Percentiles rank a stretch among this genome's conserved stretches.
phyloP scores from a whole-genome alignment of 2,888 invertebrate genomes.

The Octodonta nipae region DNA sequence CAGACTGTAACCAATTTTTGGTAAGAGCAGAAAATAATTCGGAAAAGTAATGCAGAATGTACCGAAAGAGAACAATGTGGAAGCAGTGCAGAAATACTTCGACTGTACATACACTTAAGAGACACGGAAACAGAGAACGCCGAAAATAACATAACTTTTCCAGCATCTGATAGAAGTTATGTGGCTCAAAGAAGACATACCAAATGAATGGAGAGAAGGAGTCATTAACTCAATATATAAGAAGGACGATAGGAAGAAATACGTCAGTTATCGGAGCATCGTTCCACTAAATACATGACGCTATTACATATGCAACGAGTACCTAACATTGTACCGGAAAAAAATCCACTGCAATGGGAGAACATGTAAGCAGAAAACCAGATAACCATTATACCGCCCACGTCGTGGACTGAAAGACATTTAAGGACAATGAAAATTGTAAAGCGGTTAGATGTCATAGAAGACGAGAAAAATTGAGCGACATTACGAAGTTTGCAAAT shows the following conservation, averaged over 20 bases:
- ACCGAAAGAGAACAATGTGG: neutral
- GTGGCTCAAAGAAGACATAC: neutral
- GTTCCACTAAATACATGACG: too few species aligned
- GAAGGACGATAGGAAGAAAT: neutral
- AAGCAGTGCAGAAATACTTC: neutral
- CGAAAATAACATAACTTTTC: too few species aligned
- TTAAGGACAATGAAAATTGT: too few species aligned
- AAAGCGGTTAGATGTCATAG: too few species aligned
- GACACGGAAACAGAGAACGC: too few species aligned
- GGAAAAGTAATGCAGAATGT: neutral
- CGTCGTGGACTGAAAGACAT: too few species aligned
- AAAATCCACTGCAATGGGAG: too few species aligned
- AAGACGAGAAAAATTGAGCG: too few species aligned
- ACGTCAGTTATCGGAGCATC: neutral
- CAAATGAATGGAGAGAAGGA: neutral
- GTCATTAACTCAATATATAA: neutral
- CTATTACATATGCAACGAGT: neutral
- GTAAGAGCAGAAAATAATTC: neutral
- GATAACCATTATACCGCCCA: too few species aligned
- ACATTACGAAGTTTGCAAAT: too few species aligned
- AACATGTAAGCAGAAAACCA: neutral
- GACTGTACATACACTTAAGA: too few species aligned
- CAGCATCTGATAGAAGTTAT: neutral
- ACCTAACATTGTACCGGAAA: neutral
- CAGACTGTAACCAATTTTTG: neutral